These are phyloP conservation scores for Ectropis grisescens DNA, from an alignment of 1,140 invertebrate genomes.

Conservation along the genomic window DNA sequence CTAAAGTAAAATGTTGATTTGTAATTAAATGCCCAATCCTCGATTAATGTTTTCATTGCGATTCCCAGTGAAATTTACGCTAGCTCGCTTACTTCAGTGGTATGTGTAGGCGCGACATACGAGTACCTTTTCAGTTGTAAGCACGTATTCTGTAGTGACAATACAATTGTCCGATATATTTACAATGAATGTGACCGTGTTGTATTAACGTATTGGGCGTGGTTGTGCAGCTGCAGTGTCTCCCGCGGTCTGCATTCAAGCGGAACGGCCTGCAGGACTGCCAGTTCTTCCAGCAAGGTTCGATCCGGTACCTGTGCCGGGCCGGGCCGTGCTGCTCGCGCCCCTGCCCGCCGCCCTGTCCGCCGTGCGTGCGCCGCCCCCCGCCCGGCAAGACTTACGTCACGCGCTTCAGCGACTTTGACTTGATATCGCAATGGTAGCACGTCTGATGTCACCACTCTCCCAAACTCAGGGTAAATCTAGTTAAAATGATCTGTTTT, in stretches of 20 bases:
- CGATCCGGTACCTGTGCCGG: conserved; percentile 60
- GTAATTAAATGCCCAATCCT: no score
- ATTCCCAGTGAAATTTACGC: no score
- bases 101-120: no score
- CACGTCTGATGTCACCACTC: conserved; percentile 13
- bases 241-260: conserved; percentile 65
- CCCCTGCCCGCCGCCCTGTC: conserved; percentile 48
- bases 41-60: no score
- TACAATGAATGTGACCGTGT: no score
- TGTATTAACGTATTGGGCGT: no score
- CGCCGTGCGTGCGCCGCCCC: conserved; percentile 54
- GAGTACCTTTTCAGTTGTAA: no score
- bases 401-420: conserved; percentile 59
- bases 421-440: conserved; percentile 57
- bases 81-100: no score
- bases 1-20: no score
- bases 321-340: conserved; percentile 31
- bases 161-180: no score
- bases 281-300: conserved; percentile 62
- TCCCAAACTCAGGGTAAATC: conserved; percentile 31
- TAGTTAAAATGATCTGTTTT: conserved; percentile 14
- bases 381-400: conserved; percentile 58
- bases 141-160: no score
- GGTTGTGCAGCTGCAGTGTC: conserved; percentile 56
- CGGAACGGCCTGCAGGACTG: conserved; percentile 63